A percentile compares a stretch with the other conserved stretches of the same genome.
Evolutionary conservation across 1,140 invertebrate species (phyloP).

Genomic region (Zaprionus taronus): DNA sequence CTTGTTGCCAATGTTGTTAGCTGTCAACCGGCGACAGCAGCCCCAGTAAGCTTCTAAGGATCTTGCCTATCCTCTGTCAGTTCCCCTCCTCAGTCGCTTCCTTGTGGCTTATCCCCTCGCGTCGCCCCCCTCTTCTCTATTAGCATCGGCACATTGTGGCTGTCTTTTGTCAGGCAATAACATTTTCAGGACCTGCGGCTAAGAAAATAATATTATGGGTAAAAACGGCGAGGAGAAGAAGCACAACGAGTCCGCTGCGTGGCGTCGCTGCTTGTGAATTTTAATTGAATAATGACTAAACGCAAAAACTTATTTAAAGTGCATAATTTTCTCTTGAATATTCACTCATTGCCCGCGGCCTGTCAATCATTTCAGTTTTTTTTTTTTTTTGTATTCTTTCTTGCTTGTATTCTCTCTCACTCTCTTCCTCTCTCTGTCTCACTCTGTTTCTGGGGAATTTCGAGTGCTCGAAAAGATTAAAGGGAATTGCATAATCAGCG

Average conservation of each 20-base stretch:
- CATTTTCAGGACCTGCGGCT: slow-evolving; percentile 47
- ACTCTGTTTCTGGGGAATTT: slow-evolving; percentile 14
- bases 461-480: slow-evolving; percentile 50
- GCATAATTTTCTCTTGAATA: slow-evolving; percentile 51
- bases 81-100: neutral
- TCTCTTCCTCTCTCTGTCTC: neutral
- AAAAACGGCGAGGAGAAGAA: neutral
- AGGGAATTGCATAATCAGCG: slow-evolving; percentile 71
- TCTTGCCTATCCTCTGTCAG: neutral
- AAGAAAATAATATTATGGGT: slow-evolving; percentile 50
- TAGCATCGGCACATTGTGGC: slow-evolving; percentile 28
- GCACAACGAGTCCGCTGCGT: neutral
- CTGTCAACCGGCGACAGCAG: slow-evolving; percentile 18
- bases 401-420: neutral
- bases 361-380: slow-evolving; percentile 39
- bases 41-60: too few relatives aligned
- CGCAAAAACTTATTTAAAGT: slow-evolving; percentile 64
- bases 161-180: slow-evolving; percentile 49
- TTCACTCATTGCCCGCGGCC: slow-evolving; percentile 45
- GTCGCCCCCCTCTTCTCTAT: neutral
- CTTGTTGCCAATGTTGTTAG: slow-evolving; percentile 46
- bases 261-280: slow-evolving; percentile 23
- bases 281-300: slow-evolving; percentile 70
- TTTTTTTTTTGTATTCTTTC: neutral
- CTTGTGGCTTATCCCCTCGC: neutral